Conservation (phyloP, 2,888 invertebrate genomes). For the Nezara viridula region DNA sequence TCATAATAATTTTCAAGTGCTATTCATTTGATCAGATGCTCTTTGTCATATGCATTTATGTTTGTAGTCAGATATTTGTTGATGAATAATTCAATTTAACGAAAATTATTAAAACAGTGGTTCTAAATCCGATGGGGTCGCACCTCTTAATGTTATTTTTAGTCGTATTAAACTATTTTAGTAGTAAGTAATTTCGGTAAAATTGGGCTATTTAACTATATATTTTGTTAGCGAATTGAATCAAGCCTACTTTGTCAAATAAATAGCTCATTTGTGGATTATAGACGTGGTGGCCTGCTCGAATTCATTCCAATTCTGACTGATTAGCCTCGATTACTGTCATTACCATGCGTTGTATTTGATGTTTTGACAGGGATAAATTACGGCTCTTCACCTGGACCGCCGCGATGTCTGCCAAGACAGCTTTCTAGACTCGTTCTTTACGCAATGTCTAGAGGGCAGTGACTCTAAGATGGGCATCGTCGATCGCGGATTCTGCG, state of each 20-base stretch:
- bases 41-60: too few species aligned
- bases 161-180: too few species aligned
- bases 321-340: background rate
- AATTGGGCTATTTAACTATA: background rate
- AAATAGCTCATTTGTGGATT: background rate
- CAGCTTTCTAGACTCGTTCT: conserved; percentile 33
- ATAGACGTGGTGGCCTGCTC: background rate
- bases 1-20: too few species aligned
- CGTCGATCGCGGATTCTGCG: background rate
- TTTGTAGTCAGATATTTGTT: too few species aligned
- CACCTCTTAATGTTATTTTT: too few species aligned
- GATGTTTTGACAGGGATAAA: background rate
- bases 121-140: too few species aligned
- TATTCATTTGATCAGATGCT: too few species aligned
- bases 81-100: too few species aligned
- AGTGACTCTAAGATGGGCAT: background rate
- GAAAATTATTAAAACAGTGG: too few species aligned
- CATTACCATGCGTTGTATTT: background rate
- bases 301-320: background rate
- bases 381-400: background rate
- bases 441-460: background rate
- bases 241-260: background rate
- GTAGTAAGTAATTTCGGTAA: too few species aligned
- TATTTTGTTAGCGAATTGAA: background rate
- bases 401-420: background rate